Evolutionary conservation across 2,888 invertebrate species (phyloP), one percentile per base, ranked within the genome.

Genomic region (Eupithecia centaureata): DNA sequence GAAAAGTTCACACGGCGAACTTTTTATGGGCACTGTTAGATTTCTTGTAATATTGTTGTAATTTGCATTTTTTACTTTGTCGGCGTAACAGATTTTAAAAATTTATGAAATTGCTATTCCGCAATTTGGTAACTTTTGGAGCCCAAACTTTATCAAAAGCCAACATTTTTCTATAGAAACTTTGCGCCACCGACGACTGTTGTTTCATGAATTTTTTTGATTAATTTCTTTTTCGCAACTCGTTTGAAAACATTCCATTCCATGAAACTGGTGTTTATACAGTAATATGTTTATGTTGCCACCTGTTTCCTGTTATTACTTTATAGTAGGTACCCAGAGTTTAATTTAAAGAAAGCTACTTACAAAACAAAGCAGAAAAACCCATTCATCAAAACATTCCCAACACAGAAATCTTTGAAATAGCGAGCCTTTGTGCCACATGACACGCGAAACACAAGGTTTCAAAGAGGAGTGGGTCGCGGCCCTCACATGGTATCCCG

Each of bases 21-120:
- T 89, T 91, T 90, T 91, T 89, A 91, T 88, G 89, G 86, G 85
- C 82, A 83, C 85, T 89, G 90, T 89, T 85, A 86, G 84, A 85
- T 84, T 85, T 83, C 85, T 83, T 84, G 86, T 87, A 84, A 84
- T 82, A 81, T 84, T 86, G 86, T 85, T 82, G 82, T 84, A 85
- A 88, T 89, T 91, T 88, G 80, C 84, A 86, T 87, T 89, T 84
- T 82, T 83, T 81, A 73, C 65, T 73, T 68, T 71, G 73, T 79
- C 74, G 64, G 69, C 33, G 63, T 25, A 61, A 61, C 67, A 54
- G 63, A 63, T 65, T 72, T 72, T 58, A 25, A 8, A 30, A 63
- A 60, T 51, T 61, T 63, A 58, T 47, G 47, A 60, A 68, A 59
- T 63, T 72, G 59, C 70, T 70, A 33, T 62, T 64, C 35, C 38